These are phyloP conservation scores for Suricata suricatta DNA, from an alignment of 2,113 vertebrate species.

Conservation along the genomic window DNA sequence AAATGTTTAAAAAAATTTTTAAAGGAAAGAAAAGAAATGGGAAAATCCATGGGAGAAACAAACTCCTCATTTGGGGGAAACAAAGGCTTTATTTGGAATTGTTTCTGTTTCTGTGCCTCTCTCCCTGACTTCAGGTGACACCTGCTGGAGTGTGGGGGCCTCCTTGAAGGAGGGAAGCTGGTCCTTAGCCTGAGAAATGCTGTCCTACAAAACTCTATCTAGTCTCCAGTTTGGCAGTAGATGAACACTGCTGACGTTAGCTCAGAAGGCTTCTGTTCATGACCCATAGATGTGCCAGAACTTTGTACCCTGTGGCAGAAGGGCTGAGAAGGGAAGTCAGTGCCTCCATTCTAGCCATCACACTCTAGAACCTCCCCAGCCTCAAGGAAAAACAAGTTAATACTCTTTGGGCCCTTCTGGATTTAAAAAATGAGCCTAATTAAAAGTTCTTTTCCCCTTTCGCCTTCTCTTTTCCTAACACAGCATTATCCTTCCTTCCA, in stretches of 20 bases:
- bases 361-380: background rate
- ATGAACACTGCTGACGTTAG: too few species aligned
- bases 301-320: background rate
- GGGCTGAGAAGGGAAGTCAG: background rate
- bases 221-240: background rate
- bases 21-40: background rate
- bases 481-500: background rate
- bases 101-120: background rate
- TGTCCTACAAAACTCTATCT: background rate
- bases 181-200: background rate
- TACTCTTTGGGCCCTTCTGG: background rate
- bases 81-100: background rate
- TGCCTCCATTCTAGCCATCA: background rate
- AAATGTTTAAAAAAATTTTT: too few species aligned
- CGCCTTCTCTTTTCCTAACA: background rate
- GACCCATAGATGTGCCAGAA: background rate
- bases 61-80: background rate
- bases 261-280: background rate
- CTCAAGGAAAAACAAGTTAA: background rate
- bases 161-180: background rate
- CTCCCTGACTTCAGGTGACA: background rate
- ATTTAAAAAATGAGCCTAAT: background rate
- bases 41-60: background rate
- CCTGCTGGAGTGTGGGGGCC: background rate
- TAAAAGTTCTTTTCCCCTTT: background rate